Evolutionary conservation across 92 coral and sea anemone genomes (phyloP).

Genomic region (Epizoanthus stellaris): DNA sequence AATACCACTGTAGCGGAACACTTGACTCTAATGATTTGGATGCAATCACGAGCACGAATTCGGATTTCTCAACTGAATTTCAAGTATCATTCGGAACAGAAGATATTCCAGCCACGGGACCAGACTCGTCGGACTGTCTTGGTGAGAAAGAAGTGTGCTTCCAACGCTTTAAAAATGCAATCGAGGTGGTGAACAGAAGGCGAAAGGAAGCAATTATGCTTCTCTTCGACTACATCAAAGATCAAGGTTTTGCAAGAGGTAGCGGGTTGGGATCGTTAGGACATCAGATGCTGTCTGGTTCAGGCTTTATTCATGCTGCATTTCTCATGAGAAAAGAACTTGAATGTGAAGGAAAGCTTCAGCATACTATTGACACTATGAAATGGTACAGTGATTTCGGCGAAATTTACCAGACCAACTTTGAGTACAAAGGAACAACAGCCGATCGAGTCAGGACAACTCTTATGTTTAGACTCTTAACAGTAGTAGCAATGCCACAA

Average conservation of each 20-base stretch:
- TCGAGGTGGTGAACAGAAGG: background rate
- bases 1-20: background rate
- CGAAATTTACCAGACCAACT: background rate
- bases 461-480: slow-evolving; percentile 26
- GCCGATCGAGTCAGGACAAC: slow-evolving; percentile 24
- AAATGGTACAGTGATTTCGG: slow-evolving; percentile 21
- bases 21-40: background rate
- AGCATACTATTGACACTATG: background rate
- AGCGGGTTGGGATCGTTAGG: background rate
- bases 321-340: slow-evolving; percentile 13
- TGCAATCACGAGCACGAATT: background rate
- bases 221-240: background rate
- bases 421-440: slow-evolving; percentile 34
- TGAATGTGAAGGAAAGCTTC: background rate
- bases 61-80: background rate
- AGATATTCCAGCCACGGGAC: too few species aligned
- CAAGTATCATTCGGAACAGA: too few species aligned
- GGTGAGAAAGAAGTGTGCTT: too few species aligned
- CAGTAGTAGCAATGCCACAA: slow-evolving; percentile 25
- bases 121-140: background rate
- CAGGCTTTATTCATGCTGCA: slow-evolving; percentile 21
- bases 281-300: slow-evolving; percentile 23
- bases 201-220: slow-evolving; percentile 5
- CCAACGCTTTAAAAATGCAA: too few species aligned
- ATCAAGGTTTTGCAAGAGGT: slow-evolving; percentile 25